Evolutionary conservation across 2,797 vertebrate species (phyloP).

Genomic region (Pachyuromys duprasi): DNA sequence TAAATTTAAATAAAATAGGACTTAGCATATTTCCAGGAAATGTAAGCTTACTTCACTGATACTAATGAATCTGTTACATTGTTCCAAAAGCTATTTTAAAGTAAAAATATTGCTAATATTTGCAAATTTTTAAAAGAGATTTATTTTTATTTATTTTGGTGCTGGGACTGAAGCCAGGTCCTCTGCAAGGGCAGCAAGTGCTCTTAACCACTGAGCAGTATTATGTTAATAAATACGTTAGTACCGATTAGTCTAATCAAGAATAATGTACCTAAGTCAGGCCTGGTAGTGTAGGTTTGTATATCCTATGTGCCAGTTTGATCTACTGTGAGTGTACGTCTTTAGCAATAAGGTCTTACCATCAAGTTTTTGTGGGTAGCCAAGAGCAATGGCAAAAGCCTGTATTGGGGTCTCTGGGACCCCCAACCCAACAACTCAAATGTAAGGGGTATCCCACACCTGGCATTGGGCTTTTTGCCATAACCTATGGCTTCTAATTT

Average conservation of each 20-base stretch:
- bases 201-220: neutral
- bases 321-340: neutral
- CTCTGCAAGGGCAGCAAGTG: neutral
- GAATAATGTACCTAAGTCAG: neutral
- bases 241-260: conserved; percentile 19
- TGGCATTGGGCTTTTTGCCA: neutral
- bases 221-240: conserved; percentile 28
- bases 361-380: neutral
- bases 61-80: neutral
- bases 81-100: conserved; percentile 46
- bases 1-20: conserved; percentile 30
- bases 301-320: neutral
- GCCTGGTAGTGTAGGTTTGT: neutral
- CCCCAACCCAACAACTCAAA: neutral
- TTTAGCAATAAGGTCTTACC: neutral
- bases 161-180: neutral
- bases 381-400: neutral
- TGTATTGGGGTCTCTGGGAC: neutral
- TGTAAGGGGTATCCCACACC: neutral
- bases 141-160: neutral
- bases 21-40: neutral
- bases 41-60: conserved; percentile 7
- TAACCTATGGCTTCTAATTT: neutral
- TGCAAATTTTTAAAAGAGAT: neutral
- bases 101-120: conserved; percentile 47